Evolutionary conservation across 2,888 invertebrate species (phyloP).

Genomic region (Agrotis exclamationis): DNA sequence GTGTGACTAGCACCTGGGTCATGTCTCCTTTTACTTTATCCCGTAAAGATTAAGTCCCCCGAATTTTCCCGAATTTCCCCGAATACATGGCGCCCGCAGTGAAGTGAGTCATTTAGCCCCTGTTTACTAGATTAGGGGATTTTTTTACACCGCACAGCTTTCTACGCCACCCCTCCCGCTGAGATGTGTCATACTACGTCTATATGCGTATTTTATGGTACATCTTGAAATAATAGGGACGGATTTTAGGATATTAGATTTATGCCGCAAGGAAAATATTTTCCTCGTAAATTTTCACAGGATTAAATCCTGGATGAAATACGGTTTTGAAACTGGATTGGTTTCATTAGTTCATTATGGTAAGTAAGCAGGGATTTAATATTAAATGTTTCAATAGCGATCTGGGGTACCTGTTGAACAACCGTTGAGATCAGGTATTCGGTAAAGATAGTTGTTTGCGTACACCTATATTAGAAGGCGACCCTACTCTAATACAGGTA

Average conservation of each 20-base stretch:
- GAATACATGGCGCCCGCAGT: slow-evolving; percentile 84
- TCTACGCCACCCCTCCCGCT: slow-evolving; percentile 76
- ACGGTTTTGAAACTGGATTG: slow-evolving; percentile 30
- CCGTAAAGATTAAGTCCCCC: slow-evolving; percentile 90
- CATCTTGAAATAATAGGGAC: slow-evolving; percentile 76
- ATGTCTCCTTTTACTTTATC: slow-evolving; percentile 90
- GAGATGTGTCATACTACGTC: slow-evolving; percentile 81
- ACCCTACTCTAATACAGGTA: slow-evolving; percentile 50
- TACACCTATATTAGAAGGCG: slow-evolving; percentile 26
- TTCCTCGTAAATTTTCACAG: slow-evolving; percentile 47
- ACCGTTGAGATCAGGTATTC: slow-evolving; percentile 49
- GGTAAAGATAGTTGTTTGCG: slow-evolving; percentile 53
- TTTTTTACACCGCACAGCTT: slow-evolving; percentile 88
- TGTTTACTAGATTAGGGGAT: slow-evolving; percentile 91
- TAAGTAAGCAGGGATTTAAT: slow-evolving; percentile 37
- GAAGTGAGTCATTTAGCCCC: slow-evolving; percentile 90
- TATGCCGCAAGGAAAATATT: slow-evolving; percentile 56
- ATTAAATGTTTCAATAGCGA: slow-evolving; percentile 44
- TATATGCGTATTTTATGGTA: slow-evolving; percentile 78
- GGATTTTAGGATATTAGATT: slow-evolving; percentile 75
- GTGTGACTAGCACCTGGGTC: slow-evolving; percentile 87
- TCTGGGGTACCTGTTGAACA: slow-evolving; percentile 51
- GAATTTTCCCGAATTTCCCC: slow-evolving; percentile 83
- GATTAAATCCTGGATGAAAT: slow-evolving; percentile 39
- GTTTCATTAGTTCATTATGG: slow-evolving; percentile 29